These are phyloP conservation scores for Latheticus oryzae DNA, from an alignment of 2,888 invertebrate genomes.

Conservation along the genomic window DNA sequence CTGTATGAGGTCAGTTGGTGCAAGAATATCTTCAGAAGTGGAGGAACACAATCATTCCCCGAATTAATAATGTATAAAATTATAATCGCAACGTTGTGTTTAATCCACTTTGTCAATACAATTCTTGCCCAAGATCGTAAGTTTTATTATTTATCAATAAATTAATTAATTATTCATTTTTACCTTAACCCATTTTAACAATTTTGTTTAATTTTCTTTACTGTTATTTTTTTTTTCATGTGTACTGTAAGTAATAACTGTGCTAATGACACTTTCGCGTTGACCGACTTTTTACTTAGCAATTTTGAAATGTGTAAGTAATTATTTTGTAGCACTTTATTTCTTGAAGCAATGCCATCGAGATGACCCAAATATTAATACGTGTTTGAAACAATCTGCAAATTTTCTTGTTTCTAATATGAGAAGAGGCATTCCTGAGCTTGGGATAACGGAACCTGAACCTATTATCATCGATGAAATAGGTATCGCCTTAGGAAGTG, in stretches of 20 bases:
- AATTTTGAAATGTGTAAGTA: no score
- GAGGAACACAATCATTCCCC: constrained; percentile 32
- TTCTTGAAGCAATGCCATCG: constrained; percentile 81
- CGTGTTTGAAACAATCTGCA: constrained; percentile 79
- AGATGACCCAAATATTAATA: constrained; percentile 77
- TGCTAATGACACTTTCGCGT: constrained; percentile 37
- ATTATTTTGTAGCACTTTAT: constrained; percentile 68
- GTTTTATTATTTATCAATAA: no score
- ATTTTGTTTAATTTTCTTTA: constrained; percentile 3
- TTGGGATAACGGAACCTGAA: constrained; percentile 79
- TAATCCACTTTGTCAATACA: constrained; percentile 7
- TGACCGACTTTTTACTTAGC: constrained; percentile 26
- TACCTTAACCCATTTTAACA: constrained; percentile 13
- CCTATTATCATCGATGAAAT: constrained; percentile 87
- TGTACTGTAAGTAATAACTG: no score
- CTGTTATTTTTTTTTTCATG: constrained; percentile 21
- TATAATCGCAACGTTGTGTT: not conserved
- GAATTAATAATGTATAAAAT: constrained; percentile 18
- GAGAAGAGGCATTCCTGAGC: constrained; percentile 79
- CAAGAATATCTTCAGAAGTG: constrained; percentile 49
- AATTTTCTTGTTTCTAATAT: constrained; percentile 80
- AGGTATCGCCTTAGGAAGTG: constrained; percentile 81
- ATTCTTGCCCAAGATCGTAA: constrained; percentile 43
- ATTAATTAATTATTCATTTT: constrained; percentile 3
- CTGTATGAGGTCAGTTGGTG: constrained; percentile 61